Conservation (phyloP, 2,888 invertebrate genomes). For the Ormyrus pomaceus region DNA sequence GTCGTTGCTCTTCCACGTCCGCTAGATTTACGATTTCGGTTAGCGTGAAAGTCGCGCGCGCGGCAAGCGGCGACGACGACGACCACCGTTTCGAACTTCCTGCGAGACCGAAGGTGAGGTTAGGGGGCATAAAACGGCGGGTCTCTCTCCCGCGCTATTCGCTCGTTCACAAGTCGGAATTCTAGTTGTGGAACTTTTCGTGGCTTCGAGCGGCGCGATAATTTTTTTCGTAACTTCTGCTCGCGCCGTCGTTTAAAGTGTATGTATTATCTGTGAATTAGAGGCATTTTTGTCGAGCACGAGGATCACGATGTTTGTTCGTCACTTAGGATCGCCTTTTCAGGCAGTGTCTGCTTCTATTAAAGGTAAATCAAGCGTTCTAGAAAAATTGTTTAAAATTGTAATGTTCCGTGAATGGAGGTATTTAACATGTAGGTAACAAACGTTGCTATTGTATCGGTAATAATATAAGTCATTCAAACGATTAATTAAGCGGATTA, state of each 20-base stretch:
- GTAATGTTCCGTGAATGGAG: too few relatives aligned
- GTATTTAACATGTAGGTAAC: too few relatives aligned
- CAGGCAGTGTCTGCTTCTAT: too few relatives aligned
- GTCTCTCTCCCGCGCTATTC: conserved; percentile 2
- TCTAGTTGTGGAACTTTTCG: conserved; percentile 1
- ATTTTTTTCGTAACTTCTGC: conserved; percentile 17
- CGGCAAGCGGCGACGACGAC: not conserved
- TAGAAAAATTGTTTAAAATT: too few relatives aligned
- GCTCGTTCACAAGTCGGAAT: conserved; percentile 10
- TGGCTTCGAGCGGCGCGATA: conserved; percentile 2
- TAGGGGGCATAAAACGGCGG: conserved; percentile 26
- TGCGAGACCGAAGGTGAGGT: conserved; percentile 21
- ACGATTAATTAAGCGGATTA: too few relatives aligned
- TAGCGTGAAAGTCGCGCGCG: conserved; percentile 43
- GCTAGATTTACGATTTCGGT: conserved; percentile 52
- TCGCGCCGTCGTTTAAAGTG: not conserved
- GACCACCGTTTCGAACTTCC: conserved; percentile 40
- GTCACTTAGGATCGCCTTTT: too few relatives aligned
- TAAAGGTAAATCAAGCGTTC: too few relatives aligned
- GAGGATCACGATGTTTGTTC: too few relatives aligned
- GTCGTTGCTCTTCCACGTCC: conserved; percentile 39
- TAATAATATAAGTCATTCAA: too few relatives aligned
- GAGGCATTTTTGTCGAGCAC: too few relatives aligned
- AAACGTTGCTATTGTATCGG: too few relatives aligned
- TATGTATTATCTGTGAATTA: too few relatives aligned